These are phyloP conservation scores for Pygocentrus nattereri DNA, from an alignment of 2,797 vertebrate species.

Conservation along the genomic window DNA sequence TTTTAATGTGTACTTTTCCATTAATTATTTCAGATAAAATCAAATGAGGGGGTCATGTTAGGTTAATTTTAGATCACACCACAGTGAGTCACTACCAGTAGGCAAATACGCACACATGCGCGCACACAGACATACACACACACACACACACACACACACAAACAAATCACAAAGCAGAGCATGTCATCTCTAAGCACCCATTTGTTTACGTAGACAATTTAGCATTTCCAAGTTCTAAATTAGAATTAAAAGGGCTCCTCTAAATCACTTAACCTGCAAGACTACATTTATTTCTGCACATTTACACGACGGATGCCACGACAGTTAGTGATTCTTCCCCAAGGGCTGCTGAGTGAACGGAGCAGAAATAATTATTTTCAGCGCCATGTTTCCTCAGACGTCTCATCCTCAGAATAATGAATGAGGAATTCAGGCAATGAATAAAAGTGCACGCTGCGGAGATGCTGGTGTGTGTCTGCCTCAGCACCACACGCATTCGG, in stretches of 20 bases:
- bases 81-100: neutral
- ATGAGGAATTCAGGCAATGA: slow-evolving; percentile 39
- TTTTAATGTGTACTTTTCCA: neutral
- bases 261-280: slow-evolving; percentile 33
- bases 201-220: slow-evolving; percentile 18
- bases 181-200: neutral
- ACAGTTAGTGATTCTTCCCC: slow-evolving; percentile 35
- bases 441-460: slow-evolving; percentile 21
- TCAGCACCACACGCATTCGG: slow-evolving; percentile 1
- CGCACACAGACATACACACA: no score
- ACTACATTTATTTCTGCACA: slow-evolving; percentile 32
- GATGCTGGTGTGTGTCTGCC: slow-evolving; percentile 22
- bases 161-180: neutral
- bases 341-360: slow-evolving; percentile 18
- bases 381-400: slow-evolving; percentile 37
- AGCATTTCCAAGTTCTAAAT: neutral
- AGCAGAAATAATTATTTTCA: slow-evolving; percentile 48
- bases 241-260: slow-evolving; percentile 29
- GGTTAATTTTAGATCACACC: neutral
- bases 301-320: slow-evolving; percentile 30
- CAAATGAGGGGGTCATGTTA: neutral
- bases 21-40: neutral
- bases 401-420: slow-evolving; percentile 44
- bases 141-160: neutral
- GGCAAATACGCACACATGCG: neutral